These are phyloP conservation scores for Nebria brevicollis DNA, from an alignment of 2,888 invertebrate species.

Conservation along the genomic window DNA sequence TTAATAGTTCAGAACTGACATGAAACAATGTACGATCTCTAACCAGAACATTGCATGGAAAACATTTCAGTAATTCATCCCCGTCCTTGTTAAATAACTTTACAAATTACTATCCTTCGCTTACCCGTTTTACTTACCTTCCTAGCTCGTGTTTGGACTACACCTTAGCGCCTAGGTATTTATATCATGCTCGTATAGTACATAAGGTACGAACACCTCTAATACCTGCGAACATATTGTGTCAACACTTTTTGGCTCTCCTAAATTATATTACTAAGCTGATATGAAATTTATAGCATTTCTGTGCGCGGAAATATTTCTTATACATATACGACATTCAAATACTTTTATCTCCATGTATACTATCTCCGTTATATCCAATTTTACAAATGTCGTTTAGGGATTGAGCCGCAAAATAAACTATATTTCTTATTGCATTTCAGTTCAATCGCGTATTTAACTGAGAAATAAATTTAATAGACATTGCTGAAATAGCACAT, in stretches of 20 bases:
- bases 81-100: slow-evolving; percentile 26
- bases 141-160: not conserved
- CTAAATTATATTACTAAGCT: not conserved
- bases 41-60: slow-evolving; percentile 13
- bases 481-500: no score
- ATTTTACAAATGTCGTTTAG: no score
- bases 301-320: not conserved
- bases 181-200: not conserved
- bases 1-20: slow-evolving; percentile 1
- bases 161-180: not conserved
- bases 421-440: no score
- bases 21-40: slow-evolving; percentile 4
- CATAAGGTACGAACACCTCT: not conserved
- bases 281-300: not conserved
- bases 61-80: slow-evolving; percentile 32
- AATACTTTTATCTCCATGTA: no score
- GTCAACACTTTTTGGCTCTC: not conserved
- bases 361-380: no score
- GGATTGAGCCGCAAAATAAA: no score
- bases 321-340: no score
- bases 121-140: not conserved
- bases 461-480: no score
- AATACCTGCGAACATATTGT: not conserved
- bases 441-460: no score
- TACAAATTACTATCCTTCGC: slow-evolving; percentile 25